A percentile compares a stretch with the other conserved stretches of the same genome.
These are phyloP conservation scores for Garrulus glandarius DNA, from an alignment of 2,797 vertebrate genomes.

Conservation along the genomic window DNA sequence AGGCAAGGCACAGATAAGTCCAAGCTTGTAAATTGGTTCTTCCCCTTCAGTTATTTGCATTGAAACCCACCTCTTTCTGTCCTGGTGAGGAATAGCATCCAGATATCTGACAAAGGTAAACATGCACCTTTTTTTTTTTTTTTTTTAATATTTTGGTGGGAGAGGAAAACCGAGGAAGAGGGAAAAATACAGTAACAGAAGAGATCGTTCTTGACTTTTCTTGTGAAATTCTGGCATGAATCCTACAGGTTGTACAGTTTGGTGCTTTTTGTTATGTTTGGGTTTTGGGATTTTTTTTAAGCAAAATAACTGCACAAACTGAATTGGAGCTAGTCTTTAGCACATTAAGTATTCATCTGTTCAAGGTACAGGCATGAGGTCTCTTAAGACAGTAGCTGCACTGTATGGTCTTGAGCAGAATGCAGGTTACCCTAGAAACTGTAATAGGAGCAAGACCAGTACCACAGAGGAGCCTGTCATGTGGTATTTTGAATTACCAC, in stretches of 20 bases:
- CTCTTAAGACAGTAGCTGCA: background rate
- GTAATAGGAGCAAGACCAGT: background rate
- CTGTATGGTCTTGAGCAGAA: background rate
- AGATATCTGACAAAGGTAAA: background rate
- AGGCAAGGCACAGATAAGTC: background rate
- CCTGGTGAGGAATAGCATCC: background rate
- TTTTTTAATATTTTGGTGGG: background rate
- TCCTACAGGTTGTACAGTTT: background rate
- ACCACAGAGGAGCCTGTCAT: background rate
- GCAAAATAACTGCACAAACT: background rate
- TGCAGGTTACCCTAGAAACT: background rate
- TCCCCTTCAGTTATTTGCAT: background rate
- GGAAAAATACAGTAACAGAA: rapidly evolving
- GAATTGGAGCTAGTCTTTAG: background rate
- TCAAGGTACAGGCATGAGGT: background rate
- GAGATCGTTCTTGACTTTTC: background rate
- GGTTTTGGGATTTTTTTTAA: background rate
- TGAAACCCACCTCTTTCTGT: background rate
- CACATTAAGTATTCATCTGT: background rate
- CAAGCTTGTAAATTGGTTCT: background rate
- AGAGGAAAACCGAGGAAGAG: rapidly evolving
- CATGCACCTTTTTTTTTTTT: rapidly evolving
- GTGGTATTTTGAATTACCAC: background rate
- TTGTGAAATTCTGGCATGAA: background rate
- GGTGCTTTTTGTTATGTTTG: background rate